Evolutionary conservation across 2,888 invertebrate species (phyloP), one percentile per base, ranked within the genome.

Genomic region (Liopterus haemorrhoidalis): DNA sequence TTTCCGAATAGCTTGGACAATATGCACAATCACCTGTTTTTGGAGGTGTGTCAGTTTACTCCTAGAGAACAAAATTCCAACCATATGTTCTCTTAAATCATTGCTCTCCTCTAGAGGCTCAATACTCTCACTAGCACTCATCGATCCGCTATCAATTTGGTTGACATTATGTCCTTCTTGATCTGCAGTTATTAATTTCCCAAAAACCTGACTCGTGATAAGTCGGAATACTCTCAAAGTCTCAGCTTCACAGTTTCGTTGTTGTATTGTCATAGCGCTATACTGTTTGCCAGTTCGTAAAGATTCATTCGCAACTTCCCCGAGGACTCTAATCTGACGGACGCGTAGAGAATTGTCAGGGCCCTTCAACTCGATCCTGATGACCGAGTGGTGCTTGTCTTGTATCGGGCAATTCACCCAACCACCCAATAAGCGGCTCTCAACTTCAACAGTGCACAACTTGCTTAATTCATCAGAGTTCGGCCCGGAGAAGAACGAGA

Each of bases 31-130:
- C 9, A 86, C 85, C 75, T 92, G 92, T 66, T 89, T 89, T 66
- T 95, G 95, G 40, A 95, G 72, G 57, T 92, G 88, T 0, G 93
- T 93, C 16, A 96, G 71, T 66, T 94, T 93, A 64, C 91, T 91
- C 36, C 94, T 79, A 45, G 92, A 91, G 67, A 95, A 96, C 33
- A 96, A 72, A 57, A 96, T 95, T 48, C 95, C 94, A 31, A 95
- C 95, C 78, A 96, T 92, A 63, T 95, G 95, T 62, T 95, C 95
- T 30, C 93, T 80, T 5, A 96, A 53, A 65, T 73, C 60, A 62
- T 73, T 66, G 61, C 70, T 66, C 48, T 70, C 68, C 52, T 68
- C 67, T 30, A 66, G 49, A 58, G 75, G 65, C 68, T 78, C 65
- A 63, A 60, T 51, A 38, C 58, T 60, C 42, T 68, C 68, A 47